These are phyloP conservation scores for Odontothrips loti DNA, from an alignment of 2,888 invertebrate species.

Conservation along the genomic window DNA sequence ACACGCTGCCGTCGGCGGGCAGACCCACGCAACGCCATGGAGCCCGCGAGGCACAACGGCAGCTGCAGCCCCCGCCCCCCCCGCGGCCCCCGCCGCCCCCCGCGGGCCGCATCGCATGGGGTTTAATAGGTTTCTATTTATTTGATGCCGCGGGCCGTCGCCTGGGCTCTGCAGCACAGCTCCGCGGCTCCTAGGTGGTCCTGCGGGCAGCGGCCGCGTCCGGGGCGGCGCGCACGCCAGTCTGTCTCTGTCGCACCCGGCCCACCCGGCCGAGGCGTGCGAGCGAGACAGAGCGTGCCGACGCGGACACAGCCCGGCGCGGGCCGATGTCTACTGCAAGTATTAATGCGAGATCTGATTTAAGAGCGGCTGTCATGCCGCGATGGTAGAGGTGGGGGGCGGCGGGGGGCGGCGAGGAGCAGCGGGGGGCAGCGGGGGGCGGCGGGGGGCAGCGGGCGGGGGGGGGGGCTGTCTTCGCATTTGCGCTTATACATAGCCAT, in stretches of 20 bases:
- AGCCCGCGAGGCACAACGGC: no score
- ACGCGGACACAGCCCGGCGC: background rate
- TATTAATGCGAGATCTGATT: constrained; percentile 26
- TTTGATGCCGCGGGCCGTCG: constrained; percentile 13
- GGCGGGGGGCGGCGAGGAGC: background rate
- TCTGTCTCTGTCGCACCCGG: no score
- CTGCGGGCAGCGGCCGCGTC: background rate
- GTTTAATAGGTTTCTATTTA: constrained; percentile 25
- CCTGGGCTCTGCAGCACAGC: background rate
- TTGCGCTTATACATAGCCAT: constrained; percentile 21
- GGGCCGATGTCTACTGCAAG: background rate
- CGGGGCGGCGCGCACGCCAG: background rate
- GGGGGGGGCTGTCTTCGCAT: background rate
- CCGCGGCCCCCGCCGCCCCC: background rate
- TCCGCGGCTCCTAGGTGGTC: constrained; percentile 10
- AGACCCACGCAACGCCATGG: no score
- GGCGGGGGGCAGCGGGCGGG: background rate
- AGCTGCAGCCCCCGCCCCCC: background rate
- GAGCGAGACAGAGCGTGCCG: background rate
- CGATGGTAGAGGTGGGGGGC: background rate
- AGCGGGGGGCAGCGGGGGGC: background rate
- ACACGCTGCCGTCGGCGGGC: no score
- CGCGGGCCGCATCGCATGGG: background rate
- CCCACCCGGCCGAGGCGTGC: no score
- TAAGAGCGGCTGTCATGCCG: constrained; percentile 1